Conservation (phyloP, 2,888 invertebrate genomes). For the Chirona hameri region DNA sequence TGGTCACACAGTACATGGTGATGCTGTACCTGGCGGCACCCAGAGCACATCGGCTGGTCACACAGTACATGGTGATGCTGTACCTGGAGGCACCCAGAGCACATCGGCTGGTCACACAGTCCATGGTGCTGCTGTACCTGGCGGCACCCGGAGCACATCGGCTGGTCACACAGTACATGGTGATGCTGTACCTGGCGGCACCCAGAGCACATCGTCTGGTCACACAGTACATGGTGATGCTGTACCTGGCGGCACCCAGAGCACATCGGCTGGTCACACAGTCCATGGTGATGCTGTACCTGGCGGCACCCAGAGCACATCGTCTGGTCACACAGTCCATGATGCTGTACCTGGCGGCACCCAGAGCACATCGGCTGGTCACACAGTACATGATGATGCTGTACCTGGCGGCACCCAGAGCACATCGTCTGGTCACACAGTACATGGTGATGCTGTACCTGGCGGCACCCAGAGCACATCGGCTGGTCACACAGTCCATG, state of each 20-base stretch:
- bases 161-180: too few relatives aligned
- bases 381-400: too few relatives aligned
- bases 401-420: constrained; percentile 54
- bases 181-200: constrained; percentile 59
- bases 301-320: constrained; percentile 44
- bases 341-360: constrained; percentile 58
- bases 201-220: background rate
- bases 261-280: background rate
- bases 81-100: constrained; percentile 54
- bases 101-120: too few relatives aligned
- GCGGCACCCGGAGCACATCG: constrained; percentile 34
- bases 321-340: constrained; percentile 54
- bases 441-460: constrained; percentile 66
- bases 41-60: background rate
- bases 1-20: too few relatives aligned
- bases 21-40: constrained; percentile 59
- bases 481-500: constrained; percentile 54
- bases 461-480: constrained; percentile 36
- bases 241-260: constrained; percentile 55
- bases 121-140: constrained; percentile 64
- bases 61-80: too few relatives aligned
- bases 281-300: constrained; percentile 64
- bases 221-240: too few relatives aligned
- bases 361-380: background rate
- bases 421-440: too few relatives aligned